A percentile compares a stretch with the other conserved stretches of the same genome.
phyloP scores from a whole-genome alignment of 2,113 vertebrate genomes.

The Callipepla squamata region DNA sequence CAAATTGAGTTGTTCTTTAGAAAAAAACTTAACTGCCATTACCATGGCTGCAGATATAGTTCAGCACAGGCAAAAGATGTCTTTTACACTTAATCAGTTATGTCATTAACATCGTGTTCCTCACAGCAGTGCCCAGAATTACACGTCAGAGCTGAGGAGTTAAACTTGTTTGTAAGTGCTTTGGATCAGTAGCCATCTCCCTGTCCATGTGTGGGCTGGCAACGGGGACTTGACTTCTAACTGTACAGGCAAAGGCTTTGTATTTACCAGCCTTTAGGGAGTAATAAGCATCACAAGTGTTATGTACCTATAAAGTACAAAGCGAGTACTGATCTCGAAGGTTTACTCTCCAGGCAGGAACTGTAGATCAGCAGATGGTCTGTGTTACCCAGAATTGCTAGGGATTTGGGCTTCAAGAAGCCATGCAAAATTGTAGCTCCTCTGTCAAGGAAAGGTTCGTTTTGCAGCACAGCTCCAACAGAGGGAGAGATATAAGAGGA shows the following conservation, averaged over 20 bases:
- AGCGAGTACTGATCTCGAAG: background rate
- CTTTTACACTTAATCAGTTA: background rate
- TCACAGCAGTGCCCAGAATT: background rate
- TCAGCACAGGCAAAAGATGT: background rate
- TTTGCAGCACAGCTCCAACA: background rate
- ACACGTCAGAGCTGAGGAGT: accelerated
- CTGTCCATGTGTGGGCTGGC: accelerated
- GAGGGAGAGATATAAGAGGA: background rate
- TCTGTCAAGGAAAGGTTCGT: background rate
- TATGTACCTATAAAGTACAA: background rate
- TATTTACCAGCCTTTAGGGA: background rate
- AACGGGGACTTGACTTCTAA: background rate
- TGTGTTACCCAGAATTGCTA: background rate
- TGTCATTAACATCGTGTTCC: background rate
- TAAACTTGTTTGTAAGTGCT: background rate
- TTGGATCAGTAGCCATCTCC: background rate
- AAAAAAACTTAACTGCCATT: background rate
- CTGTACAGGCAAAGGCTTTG: background rate
- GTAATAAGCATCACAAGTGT: background rate
- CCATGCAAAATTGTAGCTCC: background rate
- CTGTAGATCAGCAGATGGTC: background rate
- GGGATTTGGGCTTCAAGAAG: background rate
- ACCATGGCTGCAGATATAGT: background rate
- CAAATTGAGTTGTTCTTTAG: background rate
- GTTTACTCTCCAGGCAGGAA: background rate